These are phyloP conservation scores for Phymatocera aterrima DNA, from an alignment of 2,888 invertebrate species.

Conservation along the genomic window DNA sequence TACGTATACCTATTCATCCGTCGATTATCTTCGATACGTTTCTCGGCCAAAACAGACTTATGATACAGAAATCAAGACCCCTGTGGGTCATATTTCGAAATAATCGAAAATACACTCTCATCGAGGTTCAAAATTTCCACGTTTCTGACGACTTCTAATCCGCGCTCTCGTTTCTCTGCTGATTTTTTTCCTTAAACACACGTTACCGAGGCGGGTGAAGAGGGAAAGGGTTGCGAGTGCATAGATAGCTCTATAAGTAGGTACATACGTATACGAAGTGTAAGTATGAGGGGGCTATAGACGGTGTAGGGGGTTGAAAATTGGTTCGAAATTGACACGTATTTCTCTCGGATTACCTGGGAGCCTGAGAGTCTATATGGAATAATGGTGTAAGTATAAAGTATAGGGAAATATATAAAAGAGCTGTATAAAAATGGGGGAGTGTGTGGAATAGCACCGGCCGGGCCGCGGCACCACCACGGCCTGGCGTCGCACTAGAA, in stretches of 20 bases:
- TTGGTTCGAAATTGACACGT: conserved; percentile 41
- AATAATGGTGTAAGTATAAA: conserved; percentile 45
- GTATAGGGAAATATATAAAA: conserved; percentile 45
- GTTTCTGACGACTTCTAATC: too few relatives aligned
- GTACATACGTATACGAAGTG: conserved; percentile 42
- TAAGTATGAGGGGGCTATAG: neutral
- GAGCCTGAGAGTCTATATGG: conserved; percentile 39
- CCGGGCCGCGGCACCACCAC: neutral
- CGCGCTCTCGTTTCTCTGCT: too few relatives aligned
- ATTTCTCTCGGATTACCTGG: conserved; percentile 32
- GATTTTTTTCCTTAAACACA: too few relatives aligned
- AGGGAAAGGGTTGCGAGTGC: neutral
- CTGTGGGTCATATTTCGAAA: too few relatives aligned
- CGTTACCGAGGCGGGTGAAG: neutral
- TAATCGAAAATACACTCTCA: too few relatives aligned
- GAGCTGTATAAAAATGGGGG: conserved; percentile 38
- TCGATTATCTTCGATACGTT: too few relatives aligned
- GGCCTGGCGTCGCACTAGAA: conserved; percentile 19
- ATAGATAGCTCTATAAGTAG: conserved; percentile 46
- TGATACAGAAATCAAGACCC: too few relatives aligned
- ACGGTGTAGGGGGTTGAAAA: conserved; percentile 11
- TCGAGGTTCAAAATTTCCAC: too few relatives aligned
- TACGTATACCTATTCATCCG: too few relatives aligned
- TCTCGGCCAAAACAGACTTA: too few relatives aligned
- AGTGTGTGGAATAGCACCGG: conserved; percentile 19